These are phyloP conservation scores for Drosophila prolongata DNA, from an alignment of 2,888 invertebrate genomes.

Conservation along the genomic window DNA sequence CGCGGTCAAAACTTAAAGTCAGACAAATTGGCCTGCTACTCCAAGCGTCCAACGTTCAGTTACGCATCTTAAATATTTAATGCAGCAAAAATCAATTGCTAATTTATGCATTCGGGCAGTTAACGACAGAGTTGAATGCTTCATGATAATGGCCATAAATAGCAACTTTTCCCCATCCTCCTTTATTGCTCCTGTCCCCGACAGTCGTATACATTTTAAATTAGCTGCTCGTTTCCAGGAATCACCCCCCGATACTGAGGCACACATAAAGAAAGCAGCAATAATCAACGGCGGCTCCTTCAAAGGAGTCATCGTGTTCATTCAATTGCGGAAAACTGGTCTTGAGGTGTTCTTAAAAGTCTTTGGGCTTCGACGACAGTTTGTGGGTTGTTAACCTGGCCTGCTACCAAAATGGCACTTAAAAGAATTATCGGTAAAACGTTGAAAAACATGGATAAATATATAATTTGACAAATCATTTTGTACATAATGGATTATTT, in stretches of 20 bases:
- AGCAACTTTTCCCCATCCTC: conserved; percentile 7
- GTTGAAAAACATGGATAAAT: background rate
- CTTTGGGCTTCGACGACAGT: conserved; percentile 14
- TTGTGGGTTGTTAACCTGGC: conserved; percentile 23
- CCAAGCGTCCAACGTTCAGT: conserved; percentile 1
- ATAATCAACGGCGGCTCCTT: conserved; percentile 39
- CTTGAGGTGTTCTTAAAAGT: conserved; percentile 21
- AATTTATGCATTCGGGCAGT: conserved; percentile 47
- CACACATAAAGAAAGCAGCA: conserved; percentile 21
- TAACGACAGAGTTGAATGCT: conserved; percentile 30
- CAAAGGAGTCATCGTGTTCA: conserved; percentile 20
- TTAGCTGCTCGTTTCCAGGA: conserved; percentile 55
- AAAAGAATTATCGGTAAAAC: background rate
- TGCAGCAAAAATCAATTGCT: conserved; percentile 50
- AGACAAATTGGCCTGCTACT: background rate
- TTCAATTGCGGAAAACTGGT: conserved; percentile 25
- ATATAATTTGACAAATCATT: background rate
- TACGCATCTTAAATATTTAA: conserved; percentile 58
- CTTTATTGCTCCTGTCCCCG: conserved; percentile 8
- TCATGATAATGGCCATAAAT: conserved; percentile 56
- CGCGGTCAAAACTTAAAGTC: conserved; percentile 35
- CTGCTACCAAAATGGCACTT: conserved; percentile 16
- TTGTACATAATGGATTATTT: too few species aligned
- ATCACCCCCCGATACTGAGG: conserved; percentile 11
- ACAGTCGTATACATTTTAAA: conserved; percentile 62